Percentiles rank a stretch among this genome's conserved stretches.
Conservation (phyloP, 1,140 invertebrate species). For the Bemisia tabaci region DNA sequence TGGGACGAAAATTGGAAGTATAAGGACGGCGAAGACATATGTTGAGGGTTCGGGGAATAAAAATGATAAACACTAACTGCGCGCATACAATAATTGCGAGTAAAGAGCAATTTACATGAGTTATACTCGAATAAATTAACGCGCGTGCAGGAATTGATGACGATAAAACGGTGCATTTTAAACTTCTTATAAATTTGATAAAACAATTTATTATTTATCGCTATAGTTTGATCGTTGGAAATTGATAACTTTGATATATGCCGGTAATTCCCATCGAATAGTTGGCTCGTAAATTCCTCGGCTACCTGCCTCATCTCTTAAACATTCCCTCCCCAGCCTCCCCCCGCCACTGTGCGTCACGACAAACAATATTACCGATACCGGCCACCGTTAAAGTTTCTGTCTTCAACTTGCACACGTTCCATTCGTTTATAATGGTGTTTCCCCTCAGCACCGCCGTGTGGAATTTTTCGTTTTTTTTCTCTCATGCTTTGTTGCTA, state of each 20-base stretch:
- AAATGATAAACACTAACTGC: background rate
- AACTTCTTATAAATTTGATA: background rate
- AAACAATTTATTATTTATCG: background rate
- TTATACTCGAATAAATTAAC: background rate
- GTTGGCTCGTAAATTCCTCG: background rate
- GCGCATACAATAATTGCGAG: background rate
- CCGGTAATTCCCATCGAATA: background rate
- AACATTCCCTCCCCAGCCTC: background rate
- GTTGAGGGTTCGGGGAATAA: background rate
- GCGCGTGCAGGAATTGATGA: background rate
- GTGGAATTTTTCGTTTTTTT: too few species aligned
- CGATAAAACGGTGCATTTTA: background rate
- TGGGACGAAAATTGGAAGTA: too few species aligned
- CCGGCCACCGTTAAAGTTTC: too few species aligned
- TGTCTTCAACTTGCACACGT: too few species aligned
- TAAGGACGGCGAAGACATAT: background rate
- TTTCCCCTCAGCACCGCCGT: too few species aligned
- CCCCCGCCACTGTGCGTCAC: background rate
- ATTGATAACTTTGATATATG: background rate
- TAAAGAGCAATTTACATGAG: background rate
- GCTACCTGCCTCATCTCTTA: background rate
- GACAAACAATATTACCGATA: background rate
- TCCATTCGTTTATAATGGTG: too few species aligned
- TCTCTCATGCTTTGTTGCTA: too few species aligned
- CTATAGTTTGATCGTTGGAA: background rate